Base-by-base conservation (phyloP, 1,140 invertebrate genomes). In the Zaprionus vittiger region DNA sequence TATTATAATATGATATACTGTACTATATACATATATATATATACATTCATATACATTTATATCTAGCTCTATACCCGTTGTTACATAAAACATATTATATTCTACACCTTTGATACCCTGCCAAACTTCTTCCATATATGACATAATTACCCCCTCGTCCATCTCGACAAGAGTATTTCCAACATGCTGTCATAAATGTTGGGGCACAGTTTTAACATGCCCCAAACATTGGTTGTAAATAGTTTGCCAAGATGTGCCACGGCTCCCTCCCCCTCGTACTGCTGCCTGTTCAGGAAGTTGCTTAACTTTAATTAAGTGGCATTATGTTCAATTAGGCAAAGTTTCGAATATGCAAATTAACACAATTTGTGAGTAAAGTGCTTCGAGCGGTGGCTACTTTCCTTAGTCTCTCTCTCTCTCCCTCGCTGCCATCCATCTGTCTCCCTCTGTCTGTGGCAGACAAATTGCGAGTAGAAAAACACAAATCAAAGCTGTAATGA, bases 301-400 rank as follows among this genome's bases (percentile, higher is more conserved):
- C 78, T 76, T 89, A 87, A 87, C 78, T 89, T 89, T 89, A 90
- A 89, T 89, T 89, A 89, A 89, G 79, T 89, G 81, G 84, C 79
- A 89, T 89, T 89, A 89, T 90, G 84, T 89, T 89, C 84, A 89
- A 89, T 89, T 89, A 89, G 84, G 74, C 84, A 90, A 89, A 81
- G 79, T 89, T 89, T 90, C 79, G 69, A 87, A 90, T 89, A 89
- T 89, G 85, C 82, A 90, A 89, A 89, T 89, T 84, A 89, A 85
- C 81, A 85, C 84, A 89, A 90, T 90, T 89, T 78, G 65, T 54
- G 65, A 70, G 60, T 65, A 78, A 80, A 73, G 59, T 77, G 74
- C 67, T 81, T 73, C 59, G 62, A 74, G 68, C 60, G 79, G 34
- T n/a, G 22, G 17, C 44, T 28, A 34, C 20, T 22, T 22, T 11